phyloP scores from a whole-genome alignment of 1,140 invertebrate genomes.

The Sinella curviseta region DNA sequence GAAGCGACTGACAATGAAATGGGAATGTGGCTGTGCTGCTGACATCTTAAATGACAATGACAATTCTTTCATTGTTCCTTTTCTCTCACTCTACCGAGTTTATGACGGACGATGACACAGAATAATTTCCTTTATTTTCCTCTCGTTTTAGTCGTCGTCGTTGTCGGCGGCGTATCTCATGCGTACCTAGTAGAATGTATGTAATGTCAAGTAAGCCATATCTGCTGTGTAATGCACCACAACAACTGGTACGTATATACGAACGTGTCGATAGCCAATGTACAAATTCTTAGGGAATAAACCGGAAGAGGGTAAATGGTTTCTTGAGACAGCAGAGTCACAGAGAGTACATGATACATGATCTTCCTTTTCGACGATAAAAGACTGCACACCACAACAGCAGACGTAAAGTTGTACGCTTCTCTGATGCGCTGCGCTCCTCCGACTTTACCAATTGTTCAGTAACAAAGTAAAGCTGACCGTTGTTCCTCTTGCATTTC shows the following conservation, averaged over 20 bases:
- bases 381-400: neutral
- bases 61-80: neutral
- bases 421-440: too few relatives aligned
- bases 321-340: neutral
- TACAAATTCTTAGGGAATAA: neutral
- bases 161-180: neutral
- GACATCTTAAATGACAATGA: too few relatives aligned
- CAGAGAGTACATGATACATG: too few relatives aligned
- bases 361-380: too few relatives aligned
- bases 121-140: neutral
- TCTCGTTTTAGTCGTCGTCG: neutral
- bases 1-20: neutral
- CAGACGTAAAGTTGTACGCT: too few relatives aligned
- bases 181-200: neutral
- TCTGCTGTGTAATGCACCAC: too few relatives aligned
- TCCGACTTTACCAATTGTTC: too few relatives aligned
- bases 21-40: neutral
- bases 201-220: too few relatives aligned
- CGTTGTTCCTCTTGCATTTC: too few relatives aligned
- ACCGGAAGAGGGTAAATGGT: constrained; percentile 10
- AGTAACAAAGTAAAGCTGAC: too few relatives aligned
- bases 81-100: neutral
- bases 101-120: neutral
- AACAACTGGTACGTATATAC: neutral
- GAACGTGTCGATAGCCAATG: neutral